A percentile compares a stretch with the other conserved stretches of the same genome.
These are phyloP conservation scores for Hypanus sabinus DNA, from an alignment of 2,113 vertebrate species.

Conservation along the genomic window DNA sequence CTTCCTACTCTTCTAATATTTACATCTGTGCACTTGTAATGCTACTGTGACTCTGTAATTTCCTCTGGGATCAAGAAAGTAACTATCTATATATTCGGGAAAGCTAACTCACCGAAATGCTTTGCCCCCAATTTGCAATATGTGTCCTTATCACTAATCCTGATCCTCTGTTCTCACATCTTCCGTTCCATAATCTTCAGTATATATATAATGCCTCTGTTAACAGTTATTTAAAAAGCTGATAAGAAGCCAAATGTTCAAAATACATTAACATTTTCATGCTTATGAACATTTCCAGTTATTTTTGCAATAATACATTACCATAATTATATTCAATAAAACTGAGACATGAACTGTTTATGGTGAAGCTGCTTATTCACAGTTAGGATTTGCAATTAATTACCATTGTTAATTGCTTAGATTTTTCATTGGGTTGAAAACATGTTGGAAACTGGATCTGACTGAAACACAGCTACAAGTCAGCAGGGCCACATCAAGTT, in stretches of 20 bases:
- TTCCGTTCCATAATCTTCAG: background rate
- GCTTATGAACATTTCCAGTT: background rate
- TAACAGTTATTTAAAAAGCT: conserved; percentile 8
- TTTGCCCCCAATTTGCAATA: background rate
- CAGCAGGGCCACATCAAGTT: conserved; percentile 3
- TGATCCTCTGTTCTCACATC: background rate
- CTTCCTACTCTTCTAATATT: too few species aligned
- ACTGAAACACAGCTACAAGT: background rate
- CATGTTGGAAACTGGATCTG: background rate
- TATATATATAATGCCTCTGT: background rate
- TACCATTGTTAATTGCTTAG: background rate
- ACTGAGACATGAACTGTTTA: background rate
- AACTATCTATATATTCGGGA: too few species aligned
- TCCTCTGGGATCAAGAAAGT: too few species aligned
- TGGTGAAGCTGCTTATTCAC: background rate
- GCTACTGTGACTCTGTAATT: too few species aligned
- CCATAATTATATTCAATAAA: background rate
- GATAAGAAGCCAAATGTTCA: background rate
- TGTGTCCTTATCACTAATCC: background rate
- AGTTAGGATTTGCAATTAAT: background rate
- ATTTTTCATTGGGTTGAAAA: background rate
- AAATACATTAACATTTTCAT: background rate
- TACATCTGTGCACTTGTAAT: too few species aligned
- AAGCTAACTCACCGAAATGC: too few species aligned
- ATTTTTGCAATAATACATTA: background rate